Evolutionary conservation across 2,888 invertebrate genomes (phyloP).

Genomic region (Chaetogeoica ovagalla): DNA sequence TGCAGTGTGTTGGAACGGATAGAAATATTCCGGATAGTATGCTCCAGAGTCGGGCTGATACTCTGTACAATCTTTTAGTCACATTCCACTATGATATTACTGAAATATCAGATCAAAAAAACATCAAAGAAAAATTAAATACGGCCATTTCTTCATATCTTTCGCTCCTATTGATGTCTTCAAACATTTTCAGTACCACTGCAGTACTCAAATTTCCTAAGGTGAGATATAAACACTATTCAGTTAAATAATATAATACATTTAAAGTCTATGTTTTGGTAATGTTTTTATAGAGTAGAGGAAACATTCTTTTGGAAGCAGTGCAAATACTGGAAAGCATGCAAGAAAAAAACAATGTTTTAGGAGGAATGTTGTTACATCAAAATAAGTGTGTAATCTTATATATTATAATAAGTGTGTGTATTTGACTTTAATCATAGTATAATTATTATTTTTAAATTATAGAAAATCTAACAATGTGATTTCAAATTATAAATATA

Average conservation of each 20-base stretch:
- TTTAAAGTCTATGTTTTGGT: background rate
- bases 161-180: slow-evolving; percentile 79
- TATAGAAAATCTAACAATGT: background rate
- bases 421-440: background rate
- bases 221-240: slow-evolving; percentile 62
- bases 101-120: slow-evolving; percentile 62
- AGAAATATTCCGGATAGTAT: slow-evolving; percentile 82
- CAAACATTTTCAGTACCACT: slow-evolving; percentile 80
- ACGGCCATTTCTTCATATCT: slow-evolving; percentile 88
- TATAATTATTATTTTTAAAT: background rate
- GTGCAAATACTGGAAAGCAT: slow-evolving; percentile 84
- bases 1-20: slow-evolving; percentile 84
- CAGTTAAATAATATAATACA: background rate
- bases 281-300: slow-evolving; percentile 73
- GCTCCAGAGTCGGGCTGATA: slow-evolving; percentile 75
- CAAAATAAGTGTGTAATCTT: slow-evolving; percentile 76
- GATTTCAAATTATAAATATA: background rate
- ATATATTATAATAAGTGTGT: slow-evolving; percentile 87
- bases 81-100: slow-evolving; percentile 82
- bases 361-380: slow-evolving; percentile 83
- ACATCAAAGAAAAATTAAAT: slow-evolving; percentile 75
- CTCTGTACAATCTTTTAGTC: slow-evolving; percentile 74
- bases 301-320: slow-evolving; percentile 83
- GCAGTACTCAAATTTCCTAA: slow-evolving; percentile 81
- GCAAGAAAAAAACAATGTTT: slow-evolving; percentile 75